These are phyloP conservation scores for Drosophila neoperkinsi DNA, from an alignment of 2,888 invertebrate genomes.

Conservation along the genomic window DNA sequence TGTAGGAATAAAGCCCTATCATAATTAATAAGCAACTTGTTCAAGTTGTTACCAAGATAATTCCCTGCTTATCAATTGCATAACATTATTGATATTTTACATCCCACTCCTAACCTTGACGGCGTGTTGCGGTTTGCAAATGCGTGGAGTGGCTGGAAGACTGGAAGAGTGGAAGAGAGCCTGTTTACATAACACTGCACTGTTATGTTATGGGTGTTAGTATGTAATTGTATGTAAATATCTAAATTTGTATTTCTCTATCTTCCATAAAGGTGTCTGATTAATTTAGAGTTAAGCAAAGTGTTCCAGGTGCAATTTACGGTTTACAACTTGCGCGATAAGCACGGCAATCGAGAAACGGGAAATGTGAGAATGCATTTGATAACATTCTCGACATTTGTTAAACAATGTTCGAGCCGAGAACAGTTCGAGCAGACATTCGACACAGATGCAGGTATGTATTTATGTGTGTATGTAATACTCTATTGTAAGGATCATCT, in stretches of 20 bases:
- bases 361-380: conserved; percentile 25
- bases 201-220: neutral
- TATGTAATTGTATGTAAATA: conserved; percentile 13
- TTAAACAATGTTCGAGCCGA: neutral
- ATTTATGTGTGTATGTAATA: neutral
- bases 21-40: conserved; percentile 3
- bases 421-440: neutral
- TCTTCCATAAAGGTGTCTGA: conserved; percentile 20
- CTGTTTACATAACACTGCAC: conserved; percentile 38
- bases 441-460: neutral
- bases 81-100: conserved; percentile 16
- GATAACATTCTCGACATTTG: conserved; percentile 25
- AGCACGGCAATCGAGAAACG: conserved; percentile 9
- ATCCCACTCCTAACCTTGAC: conserved; percentile 47
- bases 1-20: neutral
- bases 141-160: conserved; percentile 1
- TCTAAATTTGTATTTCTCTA: conserved; percentile 5
- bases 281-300: conserved; percentile 24
- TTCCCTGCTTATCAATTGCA: conserved; percentile 17
- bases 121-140: neutral
- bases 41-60: conserved; percentile 21
- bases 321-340: conserved; percentile 25
- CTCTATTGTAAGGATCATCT: conserved; percentile 6
- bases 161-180: neutral
- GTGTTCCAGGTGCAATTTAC: conserved; percentile 4